Percentiles rank a stretch among this genome's conserved stretches.
Evolutionary conservation across 2,113 vertebrate genomes (phyloP).

Genomic region (Arvicanthis niloticus): DNA sequence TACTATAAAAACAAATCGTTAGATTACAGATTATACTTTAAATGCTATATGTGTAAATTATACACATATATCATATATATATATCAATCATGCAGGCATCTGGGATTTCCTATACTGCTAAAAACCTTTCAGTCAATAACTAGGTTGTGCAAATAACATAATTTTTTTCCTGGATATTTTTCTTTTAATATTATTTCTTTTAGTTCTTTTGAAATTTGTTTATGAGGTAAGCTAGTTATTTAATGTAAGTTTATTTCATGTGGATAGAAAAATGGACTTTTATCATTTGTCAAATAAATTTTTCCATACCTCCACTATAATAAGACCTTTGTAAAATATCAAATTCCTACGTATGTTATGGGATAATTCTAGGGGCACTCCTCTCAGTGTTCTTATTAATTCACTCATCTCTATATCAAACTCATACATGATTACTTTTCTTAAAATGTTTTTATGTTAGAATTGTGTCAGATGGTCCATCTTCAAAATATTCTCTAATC

Average conservation of each 20-base stretch:
- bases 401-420: neutral
- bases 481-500: neutral
- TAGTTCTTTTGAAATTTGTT: constrained; percentile 30
- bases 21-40: neutral
- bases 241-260: constrained; percentile 1
- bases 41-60: neutral
- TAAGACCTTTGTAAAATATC: neutral
- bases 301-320: neutral
- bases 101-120: neutral
- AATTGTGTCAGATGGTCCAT: neutral
- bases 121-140: neutral
- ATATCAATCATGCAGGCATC: neutral
- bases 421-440: neutral
- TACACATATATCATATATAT: neutral
- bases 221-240: neutral
- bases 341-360: neutral
- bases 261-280: neutral
- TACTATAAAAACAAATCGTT: neutral
- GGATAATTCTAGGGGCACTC: neutral
- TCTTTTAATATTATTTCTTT: neutral
- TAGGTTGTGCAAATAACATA: neutral
- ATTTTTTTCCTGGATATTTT: constrained; percentile 9
- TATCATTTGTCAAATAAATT: constrained; percentile 32
- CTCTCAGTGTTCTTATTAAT: neutral
- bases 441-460: constrained; percentile 4